phyloP scores from a whole-genome alignment of 2,113 vertebrate species.

The Hepsetus odoe region DNA sequence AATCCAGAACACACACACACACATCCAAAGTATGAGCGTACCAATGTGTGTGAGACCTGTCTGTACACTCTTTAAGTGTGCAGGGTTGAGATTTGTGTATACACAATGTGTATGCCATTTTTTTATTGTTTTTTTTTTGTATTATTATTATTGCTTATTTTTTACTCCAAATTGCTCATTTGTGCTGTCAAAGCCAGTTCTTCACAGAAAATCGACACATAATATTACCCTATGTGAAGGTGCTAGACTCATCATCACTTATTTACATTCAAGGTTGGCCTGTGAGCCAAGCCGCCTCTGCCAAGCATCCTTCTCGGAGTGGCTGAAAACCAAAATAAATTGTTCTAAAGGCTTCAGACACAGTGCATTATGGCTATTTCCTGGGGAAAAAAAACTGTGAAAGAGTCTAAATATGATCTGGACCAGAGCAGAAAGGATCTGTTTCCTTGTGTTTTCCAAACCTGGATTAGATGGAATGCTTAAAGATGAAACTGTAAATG shows the following conservation, averaged over 20 bases:
- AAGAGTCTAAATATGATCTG: not conserved
- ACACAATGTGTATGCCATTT: slow-evolving; percentile 51
- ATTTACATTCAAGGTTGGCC: not conserved
- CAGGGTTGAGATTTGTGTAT: slow-evolving; percentile 39
- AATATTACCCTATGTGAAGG: slow-evolving; percentile 1
- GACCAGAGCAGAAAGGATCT: not conserved
- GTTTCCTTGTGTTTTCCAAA: not conserved
- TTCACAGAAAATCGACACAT: not conserved
- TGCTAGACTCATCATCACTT: slow-evolving; percentile 15
- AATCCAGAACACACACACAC: slow-evolving; percentile 40
- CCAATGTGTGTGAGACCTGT: slow-evolving; percentile 29
- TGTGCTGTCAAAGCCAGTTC: slow-evolving; percentile 14
- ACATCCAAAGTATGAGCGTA: slow-evolving; percentile 22
- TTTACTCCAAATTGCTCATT: not conserved
- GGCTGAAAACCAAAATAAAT: not conserved
- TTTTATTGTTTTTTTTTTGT: no score
- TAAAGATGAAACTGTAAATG: not conserved
- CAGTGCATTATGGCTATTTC: not conserved
- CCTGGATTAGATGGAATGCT: not conserved
- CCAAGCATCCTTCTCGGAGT: not conserved
- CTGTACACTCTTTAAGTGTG: slow-evolving; percentile 43
- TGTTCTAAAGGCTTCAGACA: not conserved
- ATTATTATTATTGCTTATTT: no score
- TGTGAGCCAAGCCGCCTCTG: not conserved
- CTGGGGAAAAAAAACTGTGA: not conserved